Evolutionary conservation across 2,797 vertebrate genomes (phyloP).

Genomic region (Margarornis squamiger): DNA sequence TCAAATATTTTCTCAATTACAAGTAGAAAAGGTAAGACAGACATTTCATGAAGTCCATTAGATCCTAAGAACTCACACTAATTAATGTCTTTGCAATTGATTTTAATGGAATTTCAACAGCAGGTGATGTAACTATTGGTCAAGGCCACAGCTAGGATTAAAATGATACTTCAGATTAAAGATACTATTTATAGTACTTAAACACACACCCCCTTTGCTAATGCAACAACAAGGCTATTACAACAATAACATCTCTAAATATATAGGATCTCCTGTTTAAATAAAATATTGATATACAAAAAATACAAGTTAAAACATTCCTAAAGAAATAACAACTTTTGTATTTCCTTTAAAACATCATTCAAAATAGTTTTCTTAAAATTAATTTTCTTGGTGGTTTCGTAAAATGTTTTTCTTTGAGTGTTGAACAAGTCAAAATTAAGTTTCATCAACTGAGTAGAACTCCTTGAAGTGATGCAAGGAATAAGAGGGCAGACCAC

Average conservation of each 20-base stretch:
- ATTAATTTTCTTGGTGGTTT: background rate
- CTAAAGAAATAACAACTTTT: background rate
- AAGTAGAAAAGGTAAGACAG: background rate
- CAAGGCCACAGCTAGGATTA: background rate
- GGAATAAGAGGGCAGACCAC: constrained; percentile 14
- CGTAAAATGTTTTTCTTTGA: background rate
- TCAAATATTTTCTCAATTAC: background rate
- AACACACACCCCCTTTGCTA: background rate
- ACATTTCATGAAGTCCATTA: background rate
- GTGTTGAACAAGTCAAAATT: constrained; percentile 5
- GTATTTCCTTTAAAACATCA: background rate
- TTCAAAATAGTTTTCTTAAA: background rate
- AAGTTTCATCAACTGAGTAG: background rate
- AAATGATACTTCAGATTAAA: background rate
- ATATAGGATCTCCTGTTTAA: background rate
- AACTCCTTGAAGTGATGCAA: constrained; percentile 32
- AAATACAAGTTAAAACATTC: background rate
- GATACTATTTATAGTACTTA: background rate
- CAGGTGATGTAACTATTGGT: background rate
- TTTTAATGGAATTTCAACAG: background rate
- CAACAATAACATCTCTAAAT: background rate
- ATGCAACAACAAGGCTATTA: background rate
- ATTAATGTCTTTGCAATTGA: background rate
- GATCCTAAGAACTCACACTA: background rate
- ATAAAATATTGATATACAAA: background rate